Evolutionary conservation across 92 coral and sea anemone genomes (phyloP).

Genomic region (Heteractis magnifica): DNA sequence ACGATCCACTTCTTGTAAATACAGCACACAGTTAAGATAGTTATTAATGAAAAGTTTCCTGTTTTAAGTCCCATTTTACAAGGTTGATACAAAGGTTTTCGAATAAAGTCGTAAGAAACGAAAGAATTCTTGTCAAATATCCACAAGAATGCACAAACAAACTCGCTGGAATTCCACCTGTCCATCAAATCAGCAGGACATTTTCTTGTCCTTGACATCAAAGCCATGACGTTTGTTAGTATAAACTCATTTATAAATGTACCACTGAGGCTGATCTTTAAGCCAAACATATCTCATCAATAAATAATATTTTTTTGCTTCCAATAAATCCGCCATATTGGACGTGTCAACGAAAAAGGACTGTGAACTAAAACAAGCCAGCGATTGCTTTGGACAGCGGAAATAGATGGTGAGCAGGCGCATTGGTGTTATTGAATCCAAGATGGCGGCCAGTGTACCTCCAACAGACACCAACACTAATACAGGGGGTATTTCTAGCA

Average conservation of each 20-base stretch:
- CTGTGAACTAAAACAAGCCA: slow-evolving; percentile 27
- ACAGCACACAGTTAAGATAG: not conserved
- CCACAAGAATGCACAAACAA: not conserved
- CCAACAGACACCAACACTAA: not conserved
- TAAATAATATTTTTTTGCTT: not conserved
- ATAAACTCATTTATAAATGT: not conserved
- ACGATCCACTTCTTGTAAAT: not conserved
- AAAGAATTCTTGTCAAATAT: not conserved
- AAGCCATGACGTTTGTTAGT: not conserved
- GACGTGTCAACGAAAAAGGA: not conserved
- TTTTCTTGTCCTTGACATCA: not conserved
- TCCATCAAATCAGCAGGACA: not conserved
- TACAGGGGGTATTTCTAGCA: not conserved
- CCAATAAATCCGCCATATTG: slow-evolving; percentile 39
- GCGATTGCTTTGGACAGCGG: slow-evolving; percentile 26
- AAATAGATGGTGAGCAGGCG: slow-evolving; percentile 10
- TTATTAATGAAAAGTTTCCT: not conserved
- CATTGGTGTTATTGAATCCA: not conserved
- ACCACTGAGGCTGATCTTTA: not conserved
- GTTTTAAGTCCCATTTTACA: not conserved
- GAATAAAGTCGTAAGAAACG: not conserved
- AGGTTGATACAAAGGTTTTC: not conserved
- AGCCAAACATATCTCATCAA: not conserved
- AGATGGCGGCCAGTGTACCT: slow-evolving; percentile 60
- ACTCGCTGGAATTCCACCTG: not conserved